A percentile compares a stretch with the other conserved stretches of the same genome.
Conservation (phyloP, 35 echinoderm and acorn worm species). For the Anneissia japonica region DNA sequence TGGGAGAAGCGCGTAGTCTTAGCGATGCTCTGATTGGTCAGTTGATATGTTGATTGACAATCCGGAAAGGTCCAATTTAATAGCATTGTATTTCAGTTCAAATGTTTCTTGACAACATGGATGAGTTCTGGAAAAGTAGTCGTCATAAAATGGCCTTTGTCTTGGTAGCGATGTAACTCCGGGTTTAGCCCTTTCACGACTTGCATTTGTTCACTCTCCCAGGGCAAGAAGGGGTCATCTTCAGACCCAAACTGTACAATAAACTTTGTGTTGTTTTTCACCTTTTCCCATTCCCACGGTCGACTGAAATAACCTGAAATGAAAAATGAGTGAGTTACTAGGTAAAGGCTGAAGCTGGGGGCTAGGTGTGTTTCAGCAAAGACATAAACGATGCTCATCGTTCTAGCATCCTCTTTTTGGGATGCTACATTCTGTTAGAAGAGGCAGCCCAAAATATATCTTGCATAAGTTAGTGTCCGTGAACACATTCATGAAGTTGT, state of each 20-base stretch:
- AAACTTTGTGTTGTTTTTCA: conserved; percentile 4
- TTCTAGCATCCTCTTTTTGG: too few species aligned
- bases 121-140: conserved; percentile 4
- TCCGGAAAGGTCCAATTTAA: too few species aligned
- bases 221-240: conserved; percentile 6
- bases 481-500: too few species aligned
- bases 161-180: background rate
- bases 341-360: too few species aligned
- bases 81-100: background rate
- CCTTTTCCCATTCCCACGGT: conserved; percentile 13
- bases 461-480: too few species aligned
- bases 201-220: background rate
- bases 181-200: background rate
- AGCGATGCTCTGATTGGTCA: too few species aligned
- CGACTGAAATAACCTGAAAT: conserved; percentile 6
- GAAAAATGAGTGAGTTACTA: background rate
- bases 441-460: too few species aligned
- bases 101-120: background rate
- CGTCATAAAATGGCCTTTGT: conserved; percentile 4
- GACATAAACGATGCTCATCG: too few species aligned
- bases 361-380: too few species aligned
- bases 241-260: conserved; percentile 15
- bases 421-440: too few species aligned
- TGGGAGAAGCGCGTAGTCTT: too few species aligned
- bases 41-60: too few species aligned